Base-by-base conservation (phyloP, 2,888 invertebrate genomes). In the Meghimatium bilineatum region DNA sequence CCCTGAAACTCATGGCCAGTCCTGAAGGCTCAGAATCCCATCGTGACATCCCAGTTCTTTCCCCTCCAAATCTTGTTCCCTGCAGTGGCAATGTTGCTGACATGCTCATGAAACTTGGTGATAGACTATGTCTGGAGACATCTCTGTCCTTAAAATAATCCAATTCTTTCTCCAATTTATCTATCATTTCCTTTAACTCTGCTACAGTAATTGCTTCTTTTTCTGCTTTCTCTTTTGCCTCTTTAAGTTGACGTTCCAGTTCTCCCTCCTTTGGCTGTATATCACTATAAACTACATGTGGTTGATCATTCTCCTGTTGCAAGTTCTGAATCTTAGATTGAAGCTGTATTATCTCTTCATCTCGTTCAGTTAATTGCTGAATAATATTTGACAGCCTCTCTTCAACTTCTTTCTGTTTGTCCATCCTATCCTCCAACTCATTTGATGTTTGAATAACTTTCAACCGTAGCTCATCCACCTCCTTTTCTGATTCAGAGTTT, bases 281-380 rank as follows among this genome's bases (percentile, higher is more conserved):
- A 3, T 82, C 82, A 56, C n/a, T 14, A 29, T 36, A 52, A 20
- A 26, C 23, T n/a, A 63, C 29, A 38, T 63, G 36, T 66, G n/a
- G 77, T 78, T 86, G 82, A 38, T 86, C 87, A 26, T 72, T 84
- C 76, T 87, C 87, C 29, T 85, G 85, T 74, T 88, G 87, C 29
- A 87, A 76, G 67, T 85, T 85, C 76, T 88, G 87, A 32, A 88
- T 60, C 76, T 89, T 89, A 69, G 85, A 86, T 52, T 88, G 88
- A n/a, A 89, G 87, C 74, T 87, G 79, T 56, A 88, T 87, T 36
- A 90, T 86, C 78, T 89, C 89, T n/a, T 89, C 89, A 76, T 89
- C 86, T n/a, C 89, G 88, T 38, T 89, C 87, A 23, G 87, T 74
- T 38, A 90, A 85, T 79, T 90, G 88, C n/a, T 87, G 85, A 12